Conservation (phyloP, 1,140 invertebrate genomes). For the Pseudoatta argentina region DNA sequence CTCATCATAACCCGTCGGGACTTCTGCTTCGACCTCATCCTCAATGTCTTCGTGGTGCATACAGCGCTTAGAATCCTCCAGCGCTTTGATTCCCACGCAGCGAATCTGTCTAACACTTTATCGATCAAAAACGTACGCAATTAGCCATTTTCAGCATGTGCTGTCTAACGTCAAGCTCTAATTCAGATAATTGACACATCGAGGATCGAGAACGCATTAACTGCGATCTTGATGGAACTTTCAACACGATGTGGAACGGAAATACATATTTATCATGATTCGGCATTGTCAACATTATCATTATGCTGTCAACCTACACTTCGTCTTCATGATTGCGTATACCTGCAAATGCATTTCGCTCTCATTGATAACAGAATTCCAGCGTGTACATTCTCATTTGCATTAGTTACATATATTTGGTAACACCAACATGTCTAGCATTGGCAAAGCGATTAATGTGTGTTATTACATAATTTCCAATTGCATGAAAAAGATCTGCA, state of each 20-base stretch:
- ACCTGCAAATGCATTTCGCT: not conserved
- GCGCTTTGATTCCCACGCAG: constrained; percentile 24
- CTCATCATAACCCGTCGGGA: constrained; percentile 46
- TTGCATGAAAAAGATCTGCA: not conserved
- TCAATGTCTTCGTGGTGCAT: constrained; percentile 35
- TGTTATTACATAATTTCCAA: constrained; percentile 22
- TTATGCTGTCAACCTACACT: not conserved
- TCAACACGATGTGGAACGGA: not conserved
- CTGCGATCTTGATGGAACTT: constrained; percentile 4
- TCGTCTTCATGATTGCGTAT: not conserved
- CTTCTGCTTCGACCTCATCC: constrained; percentile 39
- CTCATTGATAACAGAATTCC: not conserved
- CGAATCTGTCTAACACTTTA: not conserved
- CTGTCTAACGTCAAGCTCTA: not conserved
- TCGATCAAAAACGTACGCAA: constrained; percentile 37
- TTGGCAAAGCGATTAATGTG: not conserved
- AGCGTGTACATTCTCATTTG: constrained; percentile 15
- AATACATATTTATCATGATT: constrained; percentile 1
- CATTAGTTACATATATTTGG: constrained; percentile 16
- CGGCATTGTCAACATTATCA: not conserved
- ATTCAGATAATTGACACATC: constrained; percentile 37
- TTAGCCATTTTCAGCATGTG: not conserved
- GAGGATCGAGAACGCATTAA: not conserved
- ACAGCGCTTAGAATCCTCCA: constrained; percentile 8
- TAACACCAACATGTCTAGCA: not conserved